These are phyloP conservation scores for Cheilosia vernalis DNA, from an alignment of 2,888 invertebrate species.

Conservation along the genomic window DNA sequence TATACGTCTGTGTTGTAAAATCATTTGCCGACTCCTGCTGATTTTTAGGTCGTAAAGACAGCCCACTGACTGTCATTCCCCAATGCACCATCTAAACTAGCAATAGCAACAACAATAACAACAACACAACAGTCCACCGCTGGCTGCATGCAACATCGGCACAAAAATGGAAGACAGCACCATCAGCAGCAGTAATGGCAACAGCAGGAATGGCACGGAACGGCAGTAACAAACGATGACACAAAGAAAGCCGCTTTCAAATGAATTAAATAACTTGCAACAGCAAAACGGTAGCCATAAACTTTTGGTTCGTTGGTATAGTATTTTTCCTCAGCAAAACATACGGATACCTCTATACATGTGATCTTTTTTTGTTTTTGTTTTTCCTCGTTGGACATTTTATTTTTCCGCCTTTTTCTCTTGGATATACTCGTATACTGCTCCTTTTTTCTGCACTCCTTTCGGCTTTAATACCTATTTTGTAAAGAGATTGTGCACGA, in stretches of 20 bases:
- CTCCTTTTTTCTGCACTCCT: slow-evolving; percentile 45
- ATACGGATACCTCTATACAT: slow-evolving; percentile 5
- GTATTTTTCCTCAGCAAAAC: slow-evolving; percentile 34
- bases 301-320: slow-evolving; percentile 65
- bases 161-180: slow-evolving; percentile 20
- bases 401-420: slow-evolving; percentile 60
- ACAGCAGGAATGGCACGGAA: slow-evolving; percentile 61
- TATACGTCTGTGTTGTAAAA: slow-evolving; percentile 39
- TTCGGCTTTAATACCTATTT: slow-evolving; percentile 56
- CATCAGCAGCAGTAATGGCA: slow-evolving; percentile 40
- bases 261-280: slow-evolving; percentile 74
- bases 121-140: slow-evolving; percentile 44
- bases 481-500: slow-evolving; percentile 69
- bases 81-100: slow-evolving; percentile 44
- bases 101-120: slow-evolving; percentile 28
- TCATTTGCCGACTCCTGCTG: slow-evolving; percentile 69
- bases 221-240: slow-evolving; percentile 71
- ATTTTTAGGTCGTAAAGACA: slow-evolving; percentile 73
- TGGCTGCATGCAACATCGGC: slow-evolving; percentile 63
- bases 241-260: slow-evolving; percentile 75
- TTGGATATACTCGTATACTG: slow-evolving; percentile 6
- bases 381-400: slow-evolving; percentile 50
- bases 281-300: slow-evolving; percentile 75
- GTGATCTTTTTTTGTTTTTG: slow-evolving; percentile 16
- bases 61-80: slow-evolving; percentile 70